These are phyloP conservation scores for Vireo altiloquus DNA, from an alignment of 2,113 vertebrate genomes.

Conservation along the genomic window DNA sequence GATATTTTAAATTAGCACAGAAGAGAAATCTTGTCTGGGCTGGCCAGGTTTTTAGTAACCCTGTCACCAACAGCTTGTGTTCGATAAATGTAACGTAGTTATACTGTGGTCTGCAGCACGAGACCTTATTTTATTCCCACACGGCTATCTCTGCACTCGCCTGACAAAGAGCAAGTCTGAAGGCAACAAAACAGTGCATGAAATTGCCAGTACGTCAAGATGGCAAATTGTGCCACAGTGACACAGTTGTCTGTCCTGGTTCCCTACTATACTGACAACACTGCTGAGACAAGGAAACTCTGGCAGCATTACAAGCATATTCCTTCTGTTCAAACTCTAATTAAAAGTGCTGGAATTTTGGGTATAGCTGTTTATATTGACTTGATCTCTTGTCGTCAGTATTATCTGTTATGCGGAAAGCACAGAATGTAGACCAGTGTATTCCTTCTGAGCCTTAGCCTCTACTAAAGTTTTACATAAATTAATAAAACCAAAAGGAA, in stretches of 20 bases:
- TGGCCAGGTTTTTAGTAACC: neutral
- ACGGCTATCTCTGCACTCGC: neutral
- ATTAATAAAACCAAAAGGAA: conserved; percentile 21
- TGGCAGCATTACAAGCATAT: neutral
- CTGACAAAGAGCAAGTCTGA: neutral
- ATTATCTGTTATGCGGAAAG: neutral
- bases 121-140: neutral
- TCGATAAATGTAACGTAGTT: neutral
- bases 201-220: neutral
- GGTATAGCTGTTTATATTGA: neutral
- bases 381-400: neutral
- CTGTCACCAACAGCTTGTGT: neutral
- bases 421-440: neutral
- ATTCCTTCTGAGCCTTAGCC: neutral
- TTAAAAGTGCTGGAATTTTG: neutral
- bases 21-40: neutral
- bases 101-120: neutral
- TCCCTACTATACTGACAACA: neutral
- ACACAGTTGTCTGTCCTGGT: neutral
- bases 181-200: neutral
- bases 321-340: neutral
- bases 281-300: neutral
- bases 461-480: neutral
- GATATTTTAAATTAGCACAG: neutral
- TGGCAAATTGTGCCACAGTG: neutral